A percentile compares a stretch with the other conserved stretches of the same genome.
Evolutionary conservation across 2,113 vertebrate species (phyloP).

Genomic region (Pan troglodytes): NHGRI_mPanTro3-v2.1_pri NC_072416.2:21068001-21068500

Average conservation of each 20-base stretch:
- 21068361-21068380: fast-evolving
- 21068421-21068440: slow-evolving; percentile 95
- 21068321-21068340: fast-evolving
- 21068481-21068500: slow-evolving; percentile 93
- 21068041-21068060: not conserved
- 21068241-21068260: not conserved
- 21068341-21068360: not conserved
- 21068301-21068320: not conserved
- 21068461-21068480: slow-evolving; percentile 94
- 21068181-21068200: not conserved
- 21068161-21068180: not conserved
- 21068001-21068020: not conserved
- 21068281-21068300: not conserved
- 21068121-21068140: too few species aligned
- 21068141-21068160: too few species aligned
- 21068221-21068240: too few species aligned
- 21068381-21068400: not conserved
- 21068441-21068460: slow-evolving; percentile 97
- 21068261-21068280: not conserved
- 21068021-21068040: not conserved
- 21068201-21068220: not conserved
- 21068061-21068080: fast-evolving
- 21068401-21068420: not conserved
- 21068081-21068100: not conserved
- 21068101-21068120: too few species aligned